These are phyloP conservation scores for Clupea harengus DNA, from an alignment of 2,113 vertebrate genomes.

Conservation along the genomic window DNA sequence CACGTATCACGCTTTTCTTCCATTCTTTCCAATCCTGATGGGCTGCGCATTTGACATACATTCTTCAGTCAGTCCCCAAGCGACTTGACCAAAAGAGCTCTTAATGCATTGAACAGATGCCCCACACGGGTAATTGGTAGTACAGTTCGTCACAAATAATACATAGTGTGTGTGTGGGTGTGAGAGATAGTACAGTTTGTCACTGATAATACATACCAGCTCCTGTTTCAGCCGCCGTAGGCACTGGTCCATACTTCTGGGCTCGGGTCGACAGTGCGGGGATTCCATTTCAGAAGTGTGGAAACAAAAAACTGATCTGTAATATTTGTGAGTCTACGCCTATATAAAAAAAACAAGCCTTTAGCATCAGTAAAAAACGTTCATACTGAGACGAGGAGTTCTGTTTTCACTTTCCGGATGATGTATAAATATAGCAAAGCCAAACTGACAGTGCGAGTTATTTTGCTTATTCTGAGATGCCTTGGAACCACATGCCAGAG, in stretches of 20 bases:
- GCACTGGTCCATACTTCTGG: slow-evolving; percentile 43
- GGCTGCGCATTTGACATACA: neutral
- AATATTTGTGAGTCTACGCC: neutral
- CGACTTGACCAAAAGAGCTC: neutral
- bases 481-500: neutral
- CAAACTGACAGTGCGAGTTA: neutral
- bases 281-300: neutral
- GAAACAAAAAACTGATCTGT: neutral
- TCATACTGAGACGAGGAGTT: neutral
- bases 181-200: neutral
- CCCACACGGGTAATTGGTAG: neutral
- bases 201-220: slow-evolving; percentile 38
- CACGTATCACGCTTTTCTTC: neutral
- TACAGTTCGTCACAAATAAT: neutral
- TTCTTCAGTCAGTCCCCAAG: neutral
- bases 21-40: neutral
- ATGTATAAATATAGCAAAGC: neutral
- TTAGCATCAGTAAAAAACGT: neutral
- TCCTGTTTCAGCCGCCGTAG: slow-evolving; percentile 49
- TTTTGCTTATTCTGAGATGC: neutral
- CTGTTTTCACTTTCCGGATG: neutral
- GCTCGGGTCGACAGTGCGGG: neutral
- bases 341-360: neutral
- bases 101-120: neutral
- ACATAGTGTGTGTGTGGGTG: too few relatives aligned